Conservation (phyloP, 2,888 invertebrate species). For the Adelognathus sp. region DNA sequence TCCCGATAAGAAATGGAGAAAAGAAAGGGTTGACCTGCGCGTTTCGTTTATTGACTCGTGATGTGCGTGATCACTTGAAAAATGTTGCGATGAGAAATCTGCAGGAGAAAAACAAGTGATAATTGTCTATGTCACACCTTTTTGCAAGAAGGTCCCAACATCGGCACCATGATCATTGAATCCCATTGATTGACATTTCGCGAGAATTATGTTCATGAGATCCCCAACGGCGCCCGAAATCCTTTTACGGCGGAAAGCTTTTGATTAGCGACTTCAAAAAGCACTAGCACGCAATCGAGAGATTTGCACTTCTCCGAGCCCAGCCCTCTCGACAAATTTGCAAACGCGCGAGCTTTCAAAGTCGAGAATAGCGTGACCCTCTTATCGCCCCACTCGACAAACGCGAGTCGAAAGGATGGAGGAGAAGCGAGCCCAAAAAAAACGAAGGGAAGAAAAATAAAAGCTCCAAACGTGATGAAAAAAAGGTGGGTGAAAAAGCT, state of each 20-base stretch:
- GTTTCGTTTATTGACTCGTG: too few relatives aligned
- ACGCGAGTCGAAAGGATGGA: background rate
- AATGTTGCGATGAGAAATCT: too few relatives aligned
- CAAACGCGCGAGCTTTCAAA: constrained; percentile 19
- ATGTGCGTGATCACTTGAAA: too few relatives aligned
- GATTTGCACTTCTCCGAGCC: background rate
- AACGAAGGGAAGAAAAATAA: background rate
- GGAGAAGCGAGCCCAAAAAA: background rate
- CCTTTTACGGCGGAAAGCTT: background rate
- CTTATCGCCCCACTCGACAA: constrained; percentile 10
- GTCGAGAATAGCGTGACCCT: constrained; percentile 10
- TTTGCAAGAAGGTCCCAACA: too few relatives aligned
- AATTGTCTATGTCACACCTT: too few relatives aligned
- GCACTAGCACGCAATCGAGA: background rate
- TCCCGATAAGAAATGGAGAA: too few relatives aligned
- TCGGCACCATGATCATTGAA: too few relatives aligned
- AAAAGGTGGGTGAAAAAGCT: constrained; percentile 2
- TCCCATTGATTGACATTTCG: too few relatives aligned
- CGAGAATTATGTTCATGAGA: too few relatives aligned
- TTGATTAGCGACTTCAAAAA: constrained; percentile 25
- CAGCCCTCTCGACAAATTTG: constrained; percentile 18
- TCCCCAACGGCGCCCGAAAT: too few relatives aligned
- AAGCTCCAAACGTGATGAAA: constrained; percentile 17
- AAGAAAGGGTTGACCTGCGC: too few relatives aligned
- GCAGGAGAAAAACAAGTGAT: too few relatives aligned